Base-by-base conservation (phyloP, 2,888 invertebrate genomes). In the Lasioglossum calceatum region DNA sequence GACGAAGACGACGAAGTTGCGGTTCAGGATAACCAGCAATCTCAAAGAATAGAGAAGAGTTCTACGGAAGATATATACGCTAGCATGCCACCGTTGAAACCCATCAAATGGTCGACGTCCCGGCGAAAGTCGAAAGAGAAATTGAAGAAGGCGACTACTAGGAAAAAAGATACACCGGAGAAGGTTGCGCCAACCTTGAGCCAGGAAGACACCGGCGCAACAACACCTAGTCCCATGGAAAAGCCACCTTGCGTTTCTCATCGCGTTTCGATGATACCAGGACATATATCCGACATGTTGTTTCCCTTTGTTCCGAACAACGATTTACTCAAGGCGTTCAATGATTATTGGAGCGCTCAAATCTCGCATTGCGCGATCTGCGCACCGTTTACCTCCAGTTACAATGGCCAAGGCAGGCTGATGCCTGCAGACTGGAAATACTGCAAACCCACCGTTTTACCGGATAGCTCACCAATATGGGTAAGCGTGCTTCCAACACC, bases 301-400 rank as follows among this genome's bases (percentile, higher is more conserved):
- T 95, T 94, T 87, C 95, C 95, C 42, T 93, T 93, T 72, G 92
- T 94, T n/a, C 92, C 92, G 0, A 95, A 96, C 87, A 94, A 95
- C 79, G 93, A 95, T 8, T 93, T 95, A 2, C 95, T 96, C 82
- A 94, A 94, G 86, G 93, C 94, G 0, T 96, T 95, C 93, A 97
- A 97, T 92, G 92, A 94, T 78, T 95, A 94, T 81, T 95, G 95
- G 94, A 95, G 96, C 81, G 94, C 94, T 67, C 94, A 95, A 77
- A 94, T 95, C n/a, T 97, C 97, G 0, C 96, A 96, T 90, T 97
- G 97, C 94, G 95, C 96, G 19, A 94, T 97, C 23, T 97, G 97
- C 91, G 95, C 96, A 7, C 95, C 96, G 16, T 96, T 97, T 91
- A 93, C 95, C 0, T 92, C 93, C 8, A 91, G 91, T 27, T 92